phyloP scores from a whole-genome alignment of 2,797 vertebrate genomes.

The Serranus cabrilla region DNA sequence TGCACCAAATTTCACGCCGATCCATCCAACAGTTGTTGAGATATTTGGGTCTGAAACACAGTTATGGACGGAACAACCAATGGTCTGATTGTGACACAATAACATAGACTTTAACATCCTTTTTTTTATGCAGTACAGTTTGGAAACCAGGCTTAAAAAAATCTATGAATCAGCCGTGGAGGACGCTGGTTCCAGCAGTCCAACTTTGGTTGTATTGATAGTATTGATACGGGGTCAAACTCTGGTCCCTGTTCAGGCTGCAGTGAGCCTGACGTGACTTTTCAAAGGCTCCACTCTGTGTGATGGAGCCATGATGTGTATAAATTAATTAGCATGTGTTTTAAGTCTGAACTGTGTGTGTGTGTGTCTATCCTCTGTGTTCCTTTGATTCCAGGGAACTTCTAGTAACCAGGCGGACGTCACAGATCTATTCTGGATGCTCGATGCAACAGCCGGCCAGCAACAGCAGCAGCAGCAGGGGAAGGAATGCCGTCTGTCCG shows the following conservation, averaged over 20 bases:
- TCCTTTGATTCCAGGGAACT: slow-evolving; percentile 80
- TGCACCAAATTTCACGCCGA: neutral
- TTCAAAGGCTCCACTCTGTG: slow-evolving; percentile 19
- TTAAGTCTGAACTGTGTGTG: slow-evolving; percentile 17
- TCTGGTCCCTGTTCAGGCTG: slow-evolving; percentile 53
- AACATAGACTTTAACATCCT: neutral
- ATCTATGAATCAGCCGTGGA: neutral
- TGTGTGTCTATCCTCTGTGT: slow-evolving; percentile 59
- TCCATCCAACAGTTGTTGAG: neutral
- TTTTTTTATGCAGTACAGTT: neutral
- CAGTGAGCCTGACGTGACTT: neutral
- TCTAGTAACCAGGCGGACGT: slow-evolving; percentile 85
- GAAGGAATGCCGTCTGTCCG: slow-evolving; percentile 82
- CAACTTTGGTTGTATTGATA: slow-evolving; percentile 39
- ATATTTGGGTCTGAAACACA: neutral
- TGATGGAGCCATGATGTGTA: slow-evolving; percentile 1
- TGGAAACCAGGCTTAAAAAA: neutral
- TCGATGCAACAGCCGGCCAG: slow-evolving; percentile 85
- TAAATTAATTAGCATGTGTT: slow-evolving; percentile 3
- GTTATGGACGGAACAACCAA: neutral
- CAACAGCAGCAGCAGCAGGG: slow-evolving; percentile 81
- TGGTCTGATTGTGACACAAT: fast-evolving
- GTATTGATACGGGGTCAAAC: slow-evolving; percentile 67
- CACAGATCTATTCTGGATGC: slow-evolving; percentile 86
- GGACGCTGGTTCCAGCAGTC: slow-evolving; percentile 8